Base-by-base conservation (phyloP, 92 coral and sea anemone genomes). In the Epizoanthus stellaris region DNA sequence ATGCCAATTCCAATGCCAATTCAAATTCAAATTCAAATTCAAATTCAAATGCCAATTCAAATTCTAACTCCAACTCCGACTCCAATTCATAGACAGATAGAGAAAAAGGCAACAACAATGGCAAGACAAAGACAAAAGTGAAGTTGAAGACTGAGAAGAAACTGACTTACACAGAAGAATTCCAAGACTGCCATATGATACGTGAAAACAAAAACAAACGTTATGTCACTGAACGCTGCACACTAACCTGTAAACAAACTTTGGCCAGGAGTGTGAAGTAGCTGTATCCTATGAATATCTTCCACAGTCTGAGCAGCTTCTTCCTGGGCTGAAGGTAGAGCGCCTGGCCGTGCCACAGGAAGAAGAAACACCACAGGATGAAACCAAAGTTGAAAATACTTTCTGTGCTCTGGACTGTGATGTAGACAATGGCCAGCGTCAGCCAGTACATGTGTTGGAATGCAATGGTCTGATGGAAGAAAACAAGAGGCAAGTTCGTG, bases 371-470 rank as follows among this genome's bases (percentile, higher is more conserved):
- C 93, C 98, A 95, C 8, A 96, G 86, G 38, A 94, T 92, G 67
- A 96, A 96, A 43, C 99, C 99, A 73, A 96, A 95, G 91, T 96
- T 96, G 93, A 96, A 96, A 49, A 96, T 96, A 75, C 99, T 96
- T 85, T 94, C 88, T 0, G 99, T 96, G 79, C 99, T 96, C 65
- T 96, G 99, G 1, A 96, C 99, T 49, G 99, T 96, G 88, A 96
- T 91, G 98, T 96, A 96, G 34, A 96, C 99, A 6, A 96, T 91
- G 53, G 99, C 95, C 87, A 96, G 67, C 9, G 99, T 96, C 30
- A 96, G 88, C 99, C 99, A 96, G 91, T 96, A 96, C 88, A 96
- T 81, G 87, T 96, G 99, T 76, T 96, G 99, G 89, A 96, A 96
- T 21, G 89, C 62, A 43, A 94, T 73, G 80, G 95, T 88, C 99